Conservation (phyloP, 2,797 vertebrate species). For the Catharus ustulatus region DNA sequence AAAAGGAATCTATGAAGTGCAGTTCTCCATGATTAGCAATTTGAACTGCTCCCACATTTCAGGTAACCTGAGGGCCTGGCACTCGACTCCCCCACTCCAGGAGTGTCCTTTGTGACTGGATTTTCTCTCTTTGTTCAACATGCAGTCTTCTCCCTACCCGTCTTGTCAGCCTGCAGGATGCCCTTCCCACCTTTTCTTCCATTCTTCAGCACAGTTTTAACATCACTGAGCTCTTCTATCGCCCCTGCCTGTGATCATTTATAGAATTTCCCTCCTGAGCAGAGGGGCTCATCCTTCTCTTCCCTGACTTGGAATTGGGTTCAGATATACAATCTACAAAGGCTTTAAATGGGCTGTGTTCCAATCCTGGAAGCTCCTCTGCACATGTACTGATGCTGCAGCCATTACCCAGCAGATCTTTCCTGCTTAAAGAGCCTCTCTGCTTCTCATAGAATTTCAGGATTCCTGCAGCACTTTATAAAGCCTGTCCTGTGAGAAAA, state of each 20-base stretch:
- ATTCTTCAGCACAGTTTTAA: not conserved
- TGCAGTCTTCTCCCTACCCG: not conserved
- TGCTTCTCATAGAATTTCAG: not conserved
- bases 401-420: not conserved
- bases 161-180: not conserved
- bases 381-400: not conserved
- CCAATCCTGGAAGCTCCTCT: not conserved
- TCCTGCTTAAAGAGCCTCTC: not conserved
- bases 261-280: not conserved
- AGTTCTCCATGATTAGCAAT: not conserved
- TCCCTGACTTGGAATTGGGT: not conserved
- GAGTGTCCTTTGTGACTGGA: not conserved
- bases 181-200: not conserved
- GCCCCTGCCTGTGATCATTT: not conserved
- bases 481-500: not conserved
- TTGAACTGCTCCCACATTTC: not conserved
- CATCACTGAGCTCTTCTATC: not conserved
- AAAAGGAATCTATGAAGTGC: not conserved
- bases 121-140: not conserved
- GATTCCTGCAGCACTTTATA: not conserved
- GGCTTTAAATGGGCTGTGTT: not conserved
- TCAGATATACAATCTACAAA: not conserved
- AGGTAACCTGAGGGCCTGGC: not conserved
- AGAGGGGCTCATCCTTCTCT: not conserved
- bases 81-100: fast-evolving